phyloP scores from a whole-genome alignment of 1,140 invertebrate species.

The Lepidurus apus region DNA sequence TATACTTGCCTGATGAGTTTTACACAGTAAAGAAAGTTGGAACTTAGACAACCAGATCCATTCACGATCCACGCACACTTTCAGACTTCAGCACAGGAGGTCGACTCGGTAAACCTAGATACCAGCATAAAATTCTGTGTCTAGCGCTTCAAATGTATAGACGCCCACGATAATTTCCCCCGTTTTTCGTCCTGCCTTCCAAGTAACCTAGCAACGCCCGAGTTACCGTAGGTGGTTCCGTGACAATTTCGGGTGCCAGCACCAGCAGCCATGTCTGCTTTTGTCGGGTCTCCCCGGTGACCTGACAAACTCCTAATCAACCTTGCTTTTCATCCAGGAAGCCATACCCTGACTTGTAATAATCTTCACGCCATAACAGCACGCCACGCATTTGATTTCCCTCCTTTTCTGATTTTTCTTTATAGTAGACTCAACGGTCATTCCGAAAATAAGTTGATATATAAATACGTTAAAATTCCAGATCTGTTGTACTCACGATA shows the following conservation, averaged over 20 bases:
- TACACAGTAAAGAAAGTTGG: not conserved
- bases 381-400: not conserved
- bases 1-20: not conserved
- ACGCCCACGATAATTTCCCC: not conserved
- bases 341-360: not conserved
- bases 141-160: not conserved
- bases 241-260: constrained; percentile 2
- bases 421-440: too few species aligned
- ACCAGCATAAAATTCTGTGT: not conserved
- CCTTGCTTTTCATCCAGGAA: not conserved
- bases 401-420: not conserved
- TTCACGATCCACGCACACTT: not conserved
- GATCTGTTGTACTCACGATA: not conserved
- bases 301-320: constrained; percentile 18
- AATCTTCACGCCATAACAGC: not conserved
- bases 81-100: too few species aligned
- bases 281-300: constrained; percentile 2
- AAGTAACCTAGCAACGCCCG: constrained; percentile 9
- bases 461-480: not conserved
- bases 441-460: too few species aligned
- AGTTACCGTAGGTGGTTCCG: not conserved
- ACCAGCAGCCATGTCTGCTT: constrained; percentile 16
- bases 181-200: not conserved
- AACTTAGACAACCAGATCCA: not conserved
- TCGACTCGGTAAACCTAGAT: not conserved